Conservation (phyloP, 2,888 invertebrate species). For the Rapana venosa region DNA sequence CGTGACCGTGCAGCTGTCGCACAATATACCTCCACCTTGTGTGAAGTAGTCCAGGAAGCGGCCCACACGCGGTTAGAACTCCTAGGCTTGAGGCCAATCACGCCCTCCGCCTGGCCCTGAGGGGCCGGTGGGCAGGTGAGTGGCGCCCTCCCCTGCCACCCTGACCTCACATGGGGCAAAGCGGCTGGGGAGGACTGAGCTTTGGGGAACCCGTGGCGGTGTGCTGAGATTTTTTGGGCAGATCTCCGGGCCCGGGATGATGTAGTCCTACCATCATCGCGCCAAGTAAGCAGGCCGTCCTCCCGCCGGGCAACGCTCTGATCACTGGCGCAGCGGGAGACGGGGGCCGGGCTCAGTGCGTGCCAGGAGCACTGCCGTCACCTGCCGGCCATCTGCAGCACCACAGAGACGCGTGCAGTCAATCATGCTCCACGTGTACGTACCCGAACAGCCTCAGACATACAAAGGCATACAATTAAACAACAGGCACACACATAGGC, state of each 20-base stretch:
- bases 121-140: background rate
- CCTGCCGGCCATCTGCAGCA: no score
- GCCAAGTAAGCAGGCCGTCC: constrained; percentile 59
- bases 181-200: background rate
- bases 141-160: background rate
- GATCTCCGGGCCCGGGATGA: constrained; percentile 59
- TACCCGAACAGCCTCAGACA: background rate
- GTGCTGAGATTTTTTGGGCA: constrained; percentile 37
- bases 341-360: constrained; percentile 27
- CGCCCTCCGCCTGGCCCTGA: background rate
- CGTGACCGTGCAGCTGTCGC: constrained; percentile 10
- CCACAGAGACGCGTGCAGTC: no score
- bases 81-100: constrained; percentile 14
- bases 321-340: constrained; percentile 33
- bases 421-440: background rate
- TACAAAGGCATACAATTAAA: background rate
- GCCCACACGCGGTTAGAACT: constrained; percentile 60
- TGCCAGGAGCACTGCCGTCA: no score
- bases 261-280: constrained; percentile 60
- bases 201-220: background rate
- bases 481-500: no score
- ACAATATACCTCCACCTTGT: constrained; percentile 45
- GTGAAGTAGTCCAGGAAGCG: constrained; percentile 63
- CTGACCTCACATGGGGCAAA: background rate
- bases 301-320: constrained; percentile 41